Conservation (phyloP, 2,113 vertebrate genomes). For the Rynchops niger region DNA sequence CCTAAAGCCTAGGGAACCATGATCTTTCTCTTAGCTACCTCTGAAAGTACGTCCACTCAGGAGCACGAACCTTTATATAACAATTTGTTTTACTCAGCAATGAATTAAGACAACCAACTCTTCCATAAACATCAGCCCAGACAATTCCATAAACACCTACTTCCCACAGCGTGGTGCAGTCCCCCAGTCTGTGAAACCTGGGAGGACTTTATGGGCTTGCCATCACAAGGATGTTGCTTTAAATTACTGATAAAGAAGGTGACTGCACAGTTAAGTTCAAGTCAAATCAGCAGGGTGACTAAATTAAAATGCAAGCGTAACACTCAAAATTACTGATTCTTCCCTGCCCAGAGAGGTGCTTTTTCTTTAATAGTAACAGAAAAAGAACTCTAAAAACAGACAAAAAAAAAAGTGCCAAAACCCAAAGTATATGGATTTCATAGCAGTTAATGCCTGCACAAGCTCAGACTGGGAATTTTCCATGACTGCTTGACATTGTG, state of each 20-base stretch:
- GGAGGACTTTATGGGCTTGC: background rate
- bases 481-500: background rate
- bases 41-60: background rate
- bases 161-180: background rate
- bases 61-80: background rate
- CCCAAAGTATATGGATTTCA: background rate
- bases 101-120: background rate
- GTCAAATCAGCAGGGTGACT: background rate
- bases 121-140: background rate
- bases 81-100: background rate
- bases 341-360: background rate
- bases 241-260: background rate
- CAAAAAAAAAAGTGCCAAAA: background rate
- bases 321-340: background rate
- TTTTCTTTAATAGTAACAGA: background rate
- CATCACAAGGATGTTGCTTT: background rate
- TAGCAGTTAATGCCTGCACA: background rate
- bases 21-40: background rate
- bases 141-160: background rate
- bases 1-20: background rate
- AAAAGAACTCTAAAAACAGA: background rate
- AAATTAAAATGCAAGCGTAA: background rate
- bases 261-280: background rate
- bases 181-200: background rate
- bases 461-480: slow-evolving; percentile 25